These are phyloP conservation scores for Siniperca knerii DNA, from an alignment of 2,113 vertebrate species.

Conservation along the genomic window DNA sequence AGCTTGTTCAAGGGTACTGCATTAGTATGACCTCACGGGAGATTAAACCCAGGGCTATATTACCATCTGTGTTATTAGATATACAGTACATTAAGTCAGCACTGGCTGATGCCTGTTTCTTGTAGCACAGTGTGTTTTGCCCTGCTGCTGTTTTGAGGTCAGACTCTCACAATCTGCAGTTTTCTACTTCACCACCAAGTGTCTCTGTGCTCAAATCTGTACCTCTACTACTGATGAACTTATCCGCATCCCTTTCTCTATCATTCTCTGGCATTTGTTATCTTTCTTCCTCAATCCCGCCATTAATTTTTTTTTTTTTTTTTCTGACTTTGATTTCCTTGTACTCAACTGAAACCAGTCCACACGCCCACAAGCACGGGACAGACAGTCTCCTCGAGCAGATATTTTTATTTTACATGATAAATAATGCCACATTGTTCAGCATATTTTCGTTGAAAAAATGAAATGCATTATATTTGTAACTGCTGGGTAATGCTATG, in stretches of 20 bases:
- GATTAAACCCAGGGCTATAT: constrained; percentile 14
- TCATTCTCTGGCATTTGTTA: not conserved
- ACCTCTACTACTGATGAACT: not conserved
- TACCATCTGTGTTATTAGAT: constrained; percentile 38
- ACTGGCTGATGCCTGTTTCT: not conserved
- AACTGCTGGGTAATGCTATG: not conserved
- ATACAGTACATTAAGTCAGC: constrained; percentile 1
- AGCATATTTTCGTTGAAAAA: not conserved
- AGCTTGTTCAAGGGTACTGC: not conserved
- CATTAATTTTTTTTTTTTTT: not conserved
- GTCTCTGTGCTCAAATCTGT: constrained; percentile 74
- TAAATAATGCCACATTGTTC: constrained; percentile 3
- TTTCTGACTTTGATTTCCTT: not conserved
- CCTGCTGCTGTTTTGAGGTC: not conserved
- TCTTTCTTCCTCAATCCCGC: not conserved
- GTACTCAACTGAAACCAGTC: not conserved
- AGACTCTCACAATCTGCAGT: constrained; percentile 43
- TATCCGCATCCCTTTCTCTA: not conserved
- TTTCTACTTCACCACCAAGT: constrained; percentile 69
- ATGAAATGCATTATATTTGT: constrained; percentile 1
- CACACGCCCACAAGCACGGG: not conserved
- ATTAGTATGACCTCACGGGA: not conserved
- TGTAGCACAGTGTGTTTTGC: not conserved
- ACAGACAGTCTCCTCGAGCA: not conserved
- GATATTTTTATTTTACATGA: constrained; percentile 8